Evolutionary conservation across 2,113 vertebrate species (phyloP).

Genomic region (Synchiropus splendidus): DNA sequence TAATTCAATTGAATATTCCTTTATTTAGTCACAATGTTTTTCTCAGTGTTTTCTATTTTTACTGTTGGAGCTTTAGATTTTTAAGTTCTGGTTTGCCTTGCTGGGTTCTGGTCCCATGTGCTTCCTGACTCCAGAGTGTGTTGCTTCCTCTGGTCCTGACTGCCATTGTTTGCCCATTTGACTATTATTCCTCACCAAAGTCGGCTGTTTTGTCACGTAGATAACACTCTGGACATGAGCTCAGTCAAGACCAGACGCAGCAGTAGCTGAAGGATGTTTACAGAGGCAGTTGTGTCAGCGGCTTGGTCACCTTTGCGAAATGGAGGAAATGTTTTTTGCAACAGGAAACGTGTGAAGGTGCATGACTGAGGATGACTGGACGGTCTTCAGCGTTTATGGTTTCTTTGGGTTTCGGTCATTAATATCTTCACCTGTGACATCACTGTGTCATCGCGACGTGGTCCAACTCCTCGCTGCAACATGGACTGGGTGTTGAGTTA

Average conservation of each 20-base stretch:
- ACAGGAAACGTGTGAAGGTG: constrained; percentile 5
- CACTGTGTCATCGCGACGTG: too few species aligned
- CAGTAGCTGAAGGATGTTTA: constrained; percentile 25
- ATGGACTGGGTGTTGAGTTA: constrained; percentile 39
- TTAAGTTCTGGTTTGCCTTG: too few species aligned
- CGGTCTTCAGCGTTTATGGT: not conserved
- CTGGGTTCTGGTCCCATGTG: constrained; percentile 2
- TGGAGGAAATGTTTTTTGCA: constrained; percentile 11
- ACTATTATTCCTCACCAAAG: constrained; percentile 6
- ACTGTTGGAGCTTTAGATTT: too few species aligned
- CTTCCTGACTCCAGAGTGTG: constrained; percentile 44
- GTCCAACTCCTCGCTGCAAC: not conserved
- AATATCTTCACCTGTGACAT: too few species aligned
- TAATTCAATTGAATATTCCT: too few species aligned
- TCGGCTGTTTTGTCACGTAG: constrained; percentile 1
- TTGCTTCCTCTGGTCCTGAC: constrained; percentile 26
- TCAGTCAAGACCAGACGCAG: constrained; percentile 1
- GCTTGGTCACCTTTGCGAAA: constrained; percentile 38
- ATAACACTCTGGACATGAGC: constrained; percentile 7
- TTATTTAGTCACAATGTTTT: not conserved
- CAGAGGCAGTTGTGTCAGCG: constrained; percentile 1
- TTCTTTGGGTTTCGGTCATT: too few species aligned
- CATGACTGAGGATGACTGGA: constrained; percentile 6
- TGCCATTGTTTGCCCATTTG: constrained; percentile 24
- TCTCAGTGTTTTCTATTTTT: constrained; percentile 11